Evolutionary conservation across 2,797 vertebrate species (phyloP).

Genomic region (Epinephelus coioides): DNA sequence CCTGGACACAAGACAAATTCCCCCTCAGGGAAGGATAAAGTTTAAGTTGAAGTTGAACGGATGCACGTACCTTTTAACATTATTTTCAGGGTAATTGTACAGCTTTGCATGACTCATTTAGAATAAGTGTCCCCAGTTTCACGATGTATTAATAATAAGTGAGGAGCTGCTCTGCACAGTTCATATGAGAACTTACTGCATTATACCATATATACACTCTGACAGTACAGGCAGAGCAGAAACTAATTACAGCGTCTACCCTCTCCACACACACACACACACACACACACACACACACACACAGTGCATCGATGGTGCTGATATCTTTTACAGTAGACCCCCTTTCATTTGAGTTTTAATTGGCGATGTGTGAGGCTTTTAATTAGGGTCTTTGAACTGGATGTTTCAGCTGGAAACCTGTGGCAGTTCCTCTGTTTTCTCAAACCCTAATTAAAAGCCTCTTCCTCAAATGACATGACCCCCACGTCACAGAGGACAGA

Average conservation of each 20-base stretch:
- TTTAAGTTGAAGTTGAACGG: not conserved
- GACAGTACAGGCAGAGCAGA: constrained; percentile 24
- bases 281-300: not conserved
- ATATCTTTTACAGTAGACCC: constrained; percentile 50
- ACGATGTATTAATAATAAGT: constrained; percentile 7
- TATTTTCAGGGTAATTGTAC: not conserved
- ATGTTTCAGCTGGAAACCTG: constrained; percentile 62
- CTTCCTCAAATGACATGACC: constrained; percentile 44
- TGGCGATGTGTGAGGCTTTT: constrained; percentile 62
- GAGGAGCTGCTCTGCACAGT: not conserved
- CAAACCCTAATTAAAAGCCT: constrained; percentile 70
- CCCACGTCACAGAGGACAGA: constrained; percentile 28
- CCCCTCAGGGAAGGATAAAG: too few relatives aligned
- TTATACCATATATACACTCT: constrained; percentile 34
- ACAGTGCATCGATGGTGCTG: constrained; percentile 26
- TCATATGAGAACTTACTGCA: constrained; percentile 9
- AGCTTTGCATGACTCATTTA: not conserved
- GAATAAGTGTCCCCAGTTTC: constrained; percentile 2
- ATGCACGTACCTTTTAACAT: constrained; percentile 14
- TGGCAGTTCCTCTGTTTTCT: constrained; percentile 56
- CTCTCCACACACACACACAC: constrained; percentile 16
- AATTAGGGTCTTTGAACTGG: constrained; percentile 60
- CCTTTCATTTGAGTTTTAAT: constrained; percentile 72
- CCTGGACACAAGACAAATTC: too few relatives aligned
- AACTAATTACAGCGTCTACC: constrained; percentile 55